Percentiles rank a stretch among this genome's conserved stretches.
Conservation (phyloP, 1,140 invertebrate species). For the Aphelenchoides fujianensis region DNA sequence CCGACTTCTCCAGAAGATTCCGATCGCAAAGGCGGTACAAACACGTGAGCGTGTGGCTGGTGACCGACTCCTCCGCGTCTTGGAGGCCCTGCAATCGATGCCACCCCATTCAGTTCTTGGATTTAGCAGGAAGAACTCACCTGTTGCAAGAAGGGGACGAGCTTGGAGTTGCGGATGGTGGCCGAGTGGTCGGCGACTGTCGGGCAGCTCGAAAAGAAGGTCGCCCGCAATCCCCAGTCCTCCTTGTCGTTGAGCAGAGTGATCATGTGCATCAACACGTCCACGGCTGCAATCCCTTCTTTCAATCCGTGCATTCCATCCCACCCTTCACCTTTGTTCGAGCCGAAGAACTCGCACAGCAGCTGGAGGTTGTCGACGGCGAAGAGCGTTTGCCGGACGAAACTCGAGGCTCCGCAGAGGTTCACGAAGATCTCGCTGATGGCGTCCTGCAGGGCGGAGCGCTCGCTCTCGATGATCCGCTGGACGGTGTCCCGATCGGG, state of each 20-base stretch:
- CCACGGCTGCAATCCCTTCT: too few relatives aligned
- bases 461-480: constrained; percentile 27
- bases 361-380: constrained; percentile 29
- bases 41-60: constrained; percentile 33
- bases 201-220: constrained; percentile 44
- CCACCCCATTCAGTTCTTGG: not conserved
- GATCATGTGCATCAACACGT: constrained; percentile 52
- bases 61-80: constrained; percentile 49
- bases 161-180: constrained; percentile 34
- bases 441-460: constrained; percentile 38
- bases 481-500: constrained; percentile 24
- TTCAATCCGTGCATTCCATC: constrained; percentile 22
- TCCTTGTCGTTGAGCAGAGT: constrained; percentile 43
- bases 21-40: constrained; percentile 33
- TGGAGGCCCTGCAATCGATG: constrained; percentile 48
- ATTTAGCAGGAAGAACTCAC: too few relatives aligned
- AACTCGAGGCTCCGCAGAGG: constrained; percentile 37
- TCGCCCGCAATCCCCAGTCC: constrained; percentile 41
- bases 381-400: constrained; percentile 40
- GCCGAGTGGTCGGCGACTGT: constrained; percentile 34
- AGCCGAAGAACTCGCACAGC: constrained; percentile 47
- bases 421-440: constrained; percentile 47
- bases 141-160: constrained; percentile 47
- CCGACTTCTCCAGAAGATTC: constrained; percentile 31
- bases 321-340: constrained; percentile 25